Conservation (phyloP, 2,113 vertebrate species). For the Galemys pyrenaicus region DNA sequence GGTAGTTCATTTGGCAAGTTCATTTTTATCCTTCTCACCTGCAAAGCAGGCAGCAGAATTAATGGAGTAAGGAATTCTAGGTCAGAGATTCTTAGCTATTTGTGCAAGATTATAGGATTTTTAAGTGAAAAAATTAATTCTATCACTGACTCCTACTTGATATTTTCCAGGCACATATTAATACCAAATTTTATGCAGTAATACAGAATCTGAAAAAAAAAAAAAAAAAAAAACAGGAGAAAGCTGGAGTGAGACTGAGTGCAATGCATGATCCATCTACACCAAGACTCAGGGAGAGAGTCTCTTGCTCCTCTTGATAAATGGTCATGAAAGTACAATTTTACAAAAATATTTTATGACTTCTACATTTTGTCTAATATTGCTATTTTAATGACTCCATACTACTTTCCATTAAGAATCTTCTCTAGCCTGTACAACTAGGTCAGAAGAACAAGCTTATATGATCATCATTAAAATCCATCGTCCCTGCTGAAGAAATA, state of each 20-base stretch:
- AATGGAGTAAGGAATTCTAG: background rate
- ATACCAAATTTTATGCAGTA: background rate
- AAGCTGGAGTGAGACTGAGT: background rate
- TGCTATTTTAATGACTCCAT: background rate
- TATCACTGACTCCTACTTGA: background rate
- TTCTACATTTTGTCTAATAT: background rate
- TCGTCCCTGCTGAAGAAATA: background rate
- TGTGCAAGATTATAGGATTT: background rate
- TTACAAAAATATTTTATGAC: background rate
- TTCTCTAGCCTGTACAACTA: background rate
- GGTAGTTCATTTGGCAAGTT: background rate
- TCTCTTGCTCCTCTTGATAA: background rate
- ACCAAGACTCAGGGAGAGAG: background rate
- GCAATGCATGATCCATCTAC: background rate
- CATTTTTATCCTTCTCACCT: background rate
- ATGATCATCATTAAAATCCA: background rate
- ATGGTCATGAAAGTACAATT: background rate
- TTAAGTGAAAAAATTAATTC: background rate
- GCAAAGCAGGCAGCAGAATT: background rate
- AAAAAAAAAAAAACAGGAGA: background rate
- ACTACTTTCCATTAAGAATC: background rate
- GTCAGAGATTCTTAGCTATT: background rate
- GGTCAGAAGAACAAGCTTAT: background rate
- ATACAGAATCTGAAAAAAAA: background rate
- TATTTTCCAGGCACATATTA: background rate